Evolutionary conservation across 1,140 invertebrate genomes (phyloP), one percentile per base, ranked within the genome.

Genomic region (Rhagoletis zephyria): DNA sequence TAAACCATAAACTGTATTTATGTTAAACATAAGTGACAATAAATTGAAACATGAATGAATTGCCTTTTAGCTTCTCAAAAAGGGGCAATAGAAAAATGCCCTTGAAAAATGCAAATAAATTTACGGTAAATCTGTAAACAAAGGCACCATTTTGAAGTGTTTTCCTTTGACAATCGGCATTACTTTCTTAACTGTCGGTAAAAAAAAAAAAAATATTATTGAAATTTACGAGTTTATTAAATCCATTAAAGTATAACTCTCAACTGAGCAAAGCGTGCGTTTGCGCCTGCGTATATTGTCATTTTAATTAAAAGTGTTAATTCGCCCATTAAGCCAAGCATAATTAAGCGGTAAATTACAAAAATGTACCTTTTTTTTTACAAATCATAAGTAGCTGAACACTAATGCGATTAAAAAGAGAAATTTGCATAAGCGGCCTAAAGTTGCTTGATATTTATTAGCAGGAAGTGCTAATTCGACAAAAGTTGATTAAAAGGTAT

Each of bases 281-380:
- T 74, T 45, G 14, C 6, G 42, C 12, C 10, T 42, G 16, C 67
- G n/a, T 40, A 16, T 45, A 74, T 88, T 70, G 59, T 81, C 70
- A 48, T 61, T 74, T 87, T 70, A 70, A 88, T 87, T 87, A 87
- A 85, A 64, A 88, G 77, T 81, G 87, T 74, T 87, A 64, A 89
- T 88, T 85, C 59, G 70, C 16, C 7, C 67, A n/a, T 5, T 48
- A 30, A 74, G 10, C 16, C 16, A 48, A 3, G 51, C 14, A 63
- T 60, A 60, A 59, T 85, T 63, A 60, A 85, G 40, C 14, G 51
- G 30, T n/a, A 48, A 14, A 74, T 45, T 74, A 74, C 40, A 74
- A 74, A 74, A 16, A 2, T 4, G 30, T 42, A 14, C 40, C 45
- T 48, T 74, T 10, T 56, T 7, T 3, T 10, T 0, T 3, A 10